Evolutionary conservation across 2,888 invertebrate species (phyloP), one percentile per base, ranked within the genome.

Genomic region (Drosophila leonis): DNA sequence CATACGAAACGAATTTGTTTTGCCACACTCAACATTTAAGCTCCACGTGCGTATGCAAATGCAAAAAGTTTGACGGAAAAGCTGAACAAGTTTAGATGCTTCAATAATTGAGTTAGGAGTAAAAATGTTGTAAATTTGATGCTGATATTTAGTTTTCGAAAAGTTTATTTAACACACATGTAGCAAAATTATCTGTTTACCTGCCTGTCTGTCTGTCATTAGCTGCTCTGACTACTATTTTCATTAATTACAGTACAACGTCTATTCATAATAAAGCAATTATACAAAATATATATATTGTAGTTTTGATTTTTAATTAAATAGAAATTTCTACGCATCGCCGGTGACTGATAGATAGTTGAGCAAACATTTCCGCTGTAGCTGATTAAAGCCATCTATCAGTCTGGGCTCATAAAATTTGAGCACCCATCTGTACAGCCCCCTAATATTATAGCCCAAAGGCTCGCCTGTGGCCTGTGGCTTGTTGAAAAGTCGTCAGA

Each of bases 391-490:
- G 37, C 67, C 52, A 75, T 78, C 59, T 55, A 82, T 84, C 80
- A 80, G 71, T 29, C 69, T 59, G 62, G 69, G 65, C 51, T 27
- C 76, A 80, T 86, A 85, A 84, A 83, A 83, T 67, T 76, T 78
- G 71, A 85, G 78, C 76, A 82, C 78, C 70, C 60, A 49, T 48
- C 65, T 67, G 80, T 51, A 70, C 68, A 63, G 73, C 75, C 80
- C 72, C 69, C 63, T 65, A 63, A 65, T 65, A 56, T 60, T 15
- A 35, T 31, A 42, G 72, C 39, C 42, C 15, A 33, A 20, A 46
- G 67, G 64, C 56, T 20, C 13, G 35, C 33, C 41, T 5, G 20
- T 18, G 37, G 10, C 2, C 24, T n/a, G 24, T 24, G 24, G 37
- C 52, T 29, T 13, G 54, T 56, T 56, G 56, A 56, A 29, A 39